Percentiles rank a stretch among this genome's conserved stretches.
Evolutionary conservation across 2,797 vertebrate species (phyloP).

Genomic region (Hydrocynus forskahlii): DNA sequence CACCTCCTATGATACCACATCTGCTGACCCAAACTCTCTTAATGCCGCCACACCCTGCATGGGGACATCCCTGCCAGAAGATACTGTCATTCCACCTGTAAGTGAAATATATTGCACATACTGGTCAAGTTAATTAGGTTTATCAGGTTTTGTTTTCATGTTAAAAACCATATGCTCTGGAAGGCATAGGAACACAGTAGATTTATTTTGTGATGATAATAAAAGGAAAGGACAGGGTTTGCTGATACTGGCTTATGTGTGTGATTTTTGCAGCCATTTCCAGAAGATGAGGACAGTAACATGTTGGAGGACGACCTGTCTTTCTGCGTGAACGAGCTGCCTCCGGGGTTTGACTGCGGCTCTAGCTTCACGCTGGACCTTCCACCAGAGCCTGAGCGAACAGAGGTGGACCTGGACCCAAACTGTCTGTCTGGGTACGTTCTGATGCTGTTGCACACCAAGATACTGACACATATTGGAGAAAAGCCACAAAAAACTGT

Average conservation of each 20-base stretch:
- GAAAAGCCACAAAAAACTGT: neutral
- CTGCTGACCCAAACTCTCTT: slow-evolving; percentile 83
- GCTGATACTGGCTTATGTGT: slow-evolving; percentile 64
- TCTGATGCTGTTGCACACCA: neutral
- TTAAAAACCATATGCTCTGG: neutral
- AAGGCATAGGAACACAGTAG: neutral
- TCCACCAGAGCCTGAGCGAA: slow-evolving; percentile 84
- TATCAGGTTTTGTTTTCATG: neutral
- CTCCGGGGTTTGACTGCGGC: slow-evolving; percentile 89
- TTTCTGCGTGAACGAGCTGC: slow-evolving; percentile 86
- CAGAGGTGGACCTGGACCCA: slow-evolving; percentile 70
- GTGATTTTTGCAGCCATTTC: slow-evolving; percentile 75
- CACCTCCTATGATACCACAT: slow-evolving; percentile 85
- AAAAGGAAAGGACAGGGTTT: neutral
- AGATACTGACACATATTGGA: slow-evolving; percentile 9
- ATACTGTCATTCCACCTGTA: slow-evolving; percentile 65
- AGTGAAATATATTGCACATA: slow-evolving; percentile 16
- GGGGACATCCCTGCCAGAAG: slow-evolving; percentile 80
- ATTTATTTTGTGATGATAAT: neutral
- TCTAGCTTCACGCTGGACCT: slow-evolving; percentile 92
- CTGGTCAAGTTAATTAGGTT: slow-evolving; percentile 46
- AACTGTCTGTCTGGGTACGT: slow-evolving; percentile 76
- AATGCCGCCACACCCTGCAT: slow-evolving; percentile 84
- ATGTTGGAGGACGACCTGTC: slow-evolving; percentile 91
- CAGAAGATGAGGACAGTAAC: slow-evolving; percentile 86